Evolutionary conservation across 2,888 invertebrate species (phyloP).

Genomic region (Brenthis daphne): DNA sequence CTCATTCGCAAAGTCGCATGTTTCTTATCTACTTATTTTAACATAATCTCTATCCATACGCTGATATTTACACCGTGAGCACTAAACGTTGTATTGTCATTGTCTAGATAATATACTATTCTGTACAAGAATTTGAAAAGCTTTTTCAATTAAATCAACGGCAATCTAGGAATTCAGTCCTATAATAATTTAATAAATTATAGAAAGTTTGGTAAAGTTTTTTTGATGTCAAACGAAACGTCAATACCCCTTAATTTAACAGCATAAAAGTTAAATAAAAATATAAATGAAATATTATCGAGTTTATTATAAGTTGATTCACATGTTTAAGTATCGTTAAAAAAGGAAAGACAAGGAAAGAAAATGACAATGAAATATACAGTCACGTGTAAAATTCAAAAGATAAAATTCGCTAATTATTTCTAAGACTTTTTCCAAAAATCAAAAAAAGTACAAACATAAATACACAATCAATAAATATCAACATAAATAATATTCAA

Average conservation of each 20-base stretch:
- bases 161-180: slow-evolving; percentile 14
- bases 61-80: slow-evolving; percentile 68
- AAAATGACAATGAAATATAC: too few relatives aligned
- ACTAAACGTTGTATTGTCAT: slow-evolving; percentile 70
- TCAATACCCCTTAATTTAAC: background rate
- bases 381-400: too few relatives aligned
- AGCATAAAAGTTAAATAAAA: too few relatives aligned
- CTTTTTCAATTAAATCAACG: slow-evolving; percentile 9
- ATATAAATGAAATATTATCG: background rate
- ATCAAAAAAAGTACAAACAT: too few relatives aligned
- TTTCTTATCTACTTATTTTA: slow-evolving; percentile 22
- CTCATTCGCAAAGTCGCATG: slow-evolving; percentile 18
- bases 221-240: slow-evolving; percentile 16
- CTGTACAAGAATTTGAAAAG: slow-evolving; percentile 32
- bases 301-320: background rate
- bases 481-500: too few relatives aligned
- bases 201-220: slow-evolving; percentile 1
- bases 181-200: background rate
- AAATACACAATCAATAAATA: too few relatives aligned
- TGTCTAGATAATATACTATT: slow-evolving; percentile 38
- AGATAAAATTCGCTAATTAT: too few relatives aligned
- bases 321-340: too few relatives aligned
- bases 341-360: too few relatives aligned
- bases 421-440: too few relatives aligned
- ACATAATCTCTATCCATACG: slow-evolving; percentile 21